A percentile compares a stretch with the other conserved stretches of the same genome.
These are phyloP conservation scores for Atta colombica DNA, from an alignment of 1,140 invertebrate species.

Conservation along the genomic window DNA sequence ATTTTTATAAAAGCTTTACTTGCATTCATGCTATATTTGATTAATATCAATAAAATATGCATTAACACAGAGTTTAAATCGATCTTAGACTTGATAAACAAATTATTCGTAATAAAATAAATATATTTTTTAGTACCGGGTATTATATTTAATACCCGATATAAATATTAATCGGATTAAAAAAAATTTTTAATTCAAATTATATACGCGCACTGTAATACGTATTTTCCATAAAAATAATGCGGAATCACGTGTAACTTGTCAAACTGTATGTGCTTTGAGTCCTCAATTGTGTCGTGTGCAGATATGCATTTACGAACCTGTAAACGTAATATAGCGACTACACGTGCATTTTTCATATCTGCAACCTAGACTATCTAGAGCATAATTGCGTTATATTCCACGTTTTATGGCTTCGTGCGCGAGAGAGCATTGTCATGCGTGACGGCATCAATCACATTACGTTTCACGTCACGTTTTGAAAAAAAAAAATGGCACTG, in stretches of 20 bases:
- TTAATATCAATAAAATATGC: neutral
- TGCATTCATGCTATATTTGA: conserved; percentile 4
- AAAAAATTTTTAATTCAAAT: conserved; percentile 17
- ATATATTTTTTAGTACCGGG: conserved; percentile 10
- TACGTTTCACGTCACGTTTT: neutral
- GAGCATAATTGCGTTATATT: conserved; percentile 31
- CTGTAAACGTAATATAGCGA: conserved; percentile 17
- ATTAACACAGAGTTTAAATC: neutral
- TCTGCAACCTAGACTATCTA: conserved; percentile 15
- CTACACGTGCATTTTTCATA: conserved; percentile 34
- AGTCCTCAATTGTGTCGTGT: neutral
- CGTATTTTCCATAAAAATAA: neutral
- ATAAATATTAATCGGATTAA: conserved; percentile 10
- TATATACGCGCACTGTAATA: neutral
- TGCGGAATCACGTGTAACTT: neutral
- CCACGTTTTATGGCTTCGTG: conserved; percentile 2
- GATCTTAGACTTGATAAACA: neutral
- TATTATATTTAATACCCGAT: neutral
- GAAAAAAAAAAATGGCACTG: neutral
- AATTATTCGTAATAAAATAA: neutral
- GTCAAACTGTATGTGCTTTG: neutral
- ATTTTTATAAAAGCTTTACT: conserved; percentile 8
- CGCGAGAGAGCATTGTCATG: neutral
- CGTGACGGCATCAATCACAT: neutral
- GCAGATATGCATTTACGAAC: conserved; percentile 9